These are phyloP conservation scores for Coranthus polyacanthus DNA, from an alignment of 2,797 vertebrate genomes.

Conservation along the genomic window DNA sequence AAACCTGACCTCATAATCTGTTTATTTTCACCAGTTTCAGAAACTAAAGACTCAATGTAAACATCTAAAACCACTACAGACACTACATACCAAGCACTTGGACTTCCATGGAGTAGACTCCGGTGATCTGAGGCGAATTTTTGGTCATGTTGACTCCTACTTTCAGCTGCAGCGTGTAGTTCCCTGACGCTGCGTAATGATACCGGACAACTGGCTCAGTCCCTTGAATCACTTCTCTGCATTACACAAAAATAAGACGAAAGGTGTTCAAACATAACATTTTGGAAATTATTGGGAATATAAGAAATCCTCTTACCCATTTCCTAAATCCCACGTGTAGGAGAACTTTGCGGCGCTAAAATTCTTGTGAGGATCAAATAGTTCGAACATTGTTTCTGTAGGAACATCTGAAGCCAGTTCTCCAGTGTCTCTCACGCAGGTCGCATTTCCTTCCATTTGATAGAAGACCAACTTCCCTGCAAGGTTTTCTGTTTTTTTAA, in stretches of 20 bases:
- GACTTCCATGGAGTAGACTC: conserved; percentile 83
- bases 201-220: conserved; percentile 84
- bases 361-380: conserved; percentile 86
- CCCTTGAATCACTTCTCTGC: conserved; percentile 86
- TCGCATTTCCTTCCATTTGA: conserved; percentile 85
- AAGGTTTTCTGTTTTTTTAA: conserved; percentile 71
- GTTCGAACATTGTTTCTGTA: conserved; percentile 87
- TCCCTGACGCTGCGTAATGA: conserved; percentile 83
- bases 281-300: neutral
- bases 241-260: neutral
- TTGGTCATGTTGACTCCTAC: conserved; percentile 78
- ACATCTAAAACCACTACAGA: neutral
- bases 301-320: conserved; percentile 81
- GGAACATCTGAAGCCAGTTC: conserved; percentile 79
- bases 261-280: neutral
- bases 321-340: conserved; percentile 91
- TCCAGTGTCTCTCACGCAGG: conserved; percentile 74
- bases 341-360: conserved; percentile 83
- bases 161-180: conserved; percentile 84
- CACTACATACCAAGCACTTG: conserved; percentile 84
- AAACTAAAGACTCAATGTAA: neutral
- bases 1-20: neutral
- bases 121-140: conserved; percentile 73
- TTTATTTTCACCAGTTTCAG: neutral
- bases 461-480: conserved; percentile 87